phyloP scores from a whole-genome alignment of 2,888 invertebrate genomes.

The Drosophila borealis region DNA sequence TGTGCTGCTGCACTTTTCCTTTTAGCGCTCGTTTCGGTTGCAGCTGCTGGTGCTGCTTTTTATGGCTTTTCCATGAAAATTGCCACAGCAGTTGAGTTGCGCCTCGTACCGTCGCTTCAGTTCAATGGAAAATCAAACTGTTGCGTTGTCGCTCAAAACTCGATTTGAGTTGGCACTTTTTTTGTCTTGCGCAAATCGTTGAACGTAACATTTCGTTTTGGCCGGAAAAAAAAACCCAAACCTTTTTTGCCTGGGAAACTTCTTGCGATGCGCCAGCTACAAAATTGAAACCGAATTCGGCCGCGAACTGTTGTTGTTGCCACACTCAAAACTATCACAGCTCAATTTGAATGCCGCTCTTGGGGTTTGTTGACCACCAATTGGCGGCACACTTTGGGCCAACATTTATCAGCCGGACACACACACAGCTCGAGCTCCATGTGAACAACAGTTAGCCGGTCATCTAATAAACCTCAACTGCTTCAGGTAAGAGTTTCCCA shows the following conservation, averaged over 20 bases:
- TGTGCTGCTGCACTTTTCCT: slow-evolving; percentile 70
- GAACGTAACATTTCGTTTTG: slow-evolving; percentile 36
- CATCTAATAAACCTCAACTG: slow-evolving; percentile 20
- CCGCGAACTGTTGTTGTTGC: slow-evolving; percentile 2
- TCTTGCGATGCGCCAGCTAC: neutral
- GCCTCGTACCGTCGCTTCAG: slow-evolving; percentile 24
- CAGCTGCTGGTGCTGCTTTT: slow-evolving; percentile 47
- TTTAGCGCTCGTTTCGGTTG: slow-evolving; percentile 58
- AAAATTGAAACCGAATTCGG: slow-evolving; percentile 20
- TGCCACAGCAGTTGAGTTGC: slow-evolving; percentile 45
- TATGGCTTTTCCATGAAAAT: slow-evolving; percentile 76
- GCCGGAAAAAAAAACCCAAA: slow-evolving; percentile 15
- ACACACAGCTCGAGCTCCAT: slow-evolving; percentile 5
- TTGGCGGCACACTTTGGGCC: slow-evolving; percentile 29
- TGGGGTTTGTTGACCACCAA: slow-evolving; percentile 5
- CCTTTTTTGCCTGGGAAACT: slow-evolving; percentile 34
- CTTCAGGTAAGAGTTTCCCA: slow-evolving; percentile 41
- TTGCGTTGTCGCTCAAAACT: slow-evolving; percentile 60
- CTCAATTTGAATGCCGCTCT: slow-evolving; percentile 18
- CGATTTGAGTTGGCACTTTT: slow-evolving; percentile 51
- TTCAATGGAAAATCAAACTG: slow-evolving; percentile 73
- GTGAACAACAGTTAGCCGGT: slow-evolving; percentile 35
- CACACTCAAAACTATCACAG: neutral
- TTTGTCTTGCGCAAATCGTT: slow-evolving; percentile 43
- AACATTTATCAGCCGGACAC: slow-evolving; percentile 30